These are phyloP conservation scores for Brevimyrus niger DNA, from an alignment of 2,113 vertebrate genomes.

Conservation along the genomic window DNA sequence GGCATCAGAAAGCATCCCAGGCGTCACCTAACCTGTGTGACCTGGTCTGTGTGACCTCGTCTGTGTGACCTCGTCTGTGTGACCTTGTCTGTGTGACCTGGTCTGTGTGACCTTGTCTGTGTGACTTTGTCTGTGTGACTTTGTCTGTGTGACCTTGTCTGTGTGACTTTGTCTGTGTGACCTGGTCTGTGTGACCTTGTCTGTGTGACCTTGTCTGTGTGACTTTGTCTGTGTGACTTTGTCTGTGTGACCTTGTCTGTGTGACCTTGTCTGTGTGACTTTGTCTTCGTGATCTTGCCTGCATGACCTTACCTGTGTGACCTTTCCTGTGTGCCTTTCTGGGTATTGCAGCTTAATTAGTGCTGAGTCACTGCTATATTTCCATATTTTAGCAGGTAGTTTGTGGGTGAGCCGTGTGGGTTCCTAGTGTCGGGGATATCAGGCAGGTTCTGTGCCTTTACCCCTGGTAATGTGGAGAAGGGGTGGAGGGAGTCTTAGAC, in stretches of 20 bases:
- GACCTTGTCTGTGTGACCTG: too few relatives aligned
- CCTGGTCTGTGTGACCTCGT: neutral
- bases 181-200: too few relatives aligned
- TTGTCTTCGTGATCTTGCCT: neutral
- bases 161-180: too few relatives aligned
- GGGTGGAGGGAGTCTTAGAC: neutral
- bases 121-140: too few relatives aligned
- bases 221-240: too few relatives aligned
- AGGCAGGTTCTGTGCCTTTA: neutral
- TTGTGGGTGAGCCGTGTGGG: neutral
- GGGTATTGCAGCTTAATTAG: neutral
- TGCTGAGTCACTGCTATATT: neutral
- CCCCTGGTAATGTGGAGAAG: neutral
- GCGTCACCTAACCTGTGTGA: neutral
- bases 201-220: too few relatives aligned
- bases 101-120: neutral
- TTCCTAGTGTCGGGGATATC: neutral
- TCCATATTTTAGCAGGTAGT: neutral
- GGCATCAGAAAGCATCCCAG: neutral
- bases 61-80: too few relatives aligned
- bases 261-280: too few relatives aligned
- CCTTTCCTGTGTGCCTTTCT: neutral
- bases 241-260: neutral
- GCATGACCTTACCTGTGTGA: too few relatives aligned
- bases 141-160: too few relatives aligned